Conservation (phyloP, 2,797 vertebrate species). For the Centropyge bicolor region DNA sequence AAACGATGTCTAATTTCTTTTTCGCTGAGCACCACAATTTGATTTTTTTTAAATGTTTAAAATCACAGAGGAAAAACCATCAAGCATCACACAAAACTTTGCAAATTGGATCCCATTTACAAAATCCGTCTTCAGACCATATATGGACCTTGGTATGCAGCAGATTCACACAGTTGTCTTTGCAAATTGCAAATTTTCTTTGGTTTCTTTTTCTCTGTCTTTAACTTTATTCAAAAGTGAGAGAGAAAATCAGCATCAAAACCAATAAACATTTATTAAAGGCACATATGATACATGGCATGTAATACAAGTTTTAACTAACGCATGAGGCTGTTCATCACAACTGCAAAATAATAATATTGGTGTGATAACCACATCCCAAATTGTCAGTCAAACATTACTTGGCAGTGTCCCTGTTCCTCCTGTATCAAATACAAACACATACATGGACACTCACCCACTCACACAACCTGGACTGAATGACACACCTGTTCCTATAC, state of each 20-base stretch:
- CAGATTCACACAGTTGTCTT: too few species aligned
- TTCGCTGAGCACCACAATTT: not conserved
- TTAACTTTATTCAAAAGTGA: not conserved
- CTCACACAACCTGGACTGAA: not conserved
- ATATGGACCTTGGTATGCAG: not conserved
- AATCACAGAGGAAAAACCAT: not conserved
- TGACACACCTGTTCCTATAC: not conserved
- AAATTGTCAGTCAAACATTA: conserved; percentile 1
- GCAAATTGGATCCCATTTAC: not conserved
- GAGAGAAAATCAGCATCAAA: not conserved
- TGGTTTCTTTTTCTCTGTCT: not conserved
- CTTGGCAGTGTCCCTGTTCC: not conserved
- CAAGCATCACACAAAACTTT: not conserved
- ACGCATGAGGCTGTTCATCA: not conserved
- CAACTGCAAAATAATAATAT: not conserved
- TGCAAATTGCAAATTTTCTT: too few species aligned
- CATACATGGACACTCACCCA: not conserved
- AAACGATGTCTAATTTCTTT: not conserved
- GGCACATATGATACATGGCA: not conserved
- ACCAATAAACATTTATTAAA: not conserved
- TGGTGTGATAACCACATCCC: not conserved
- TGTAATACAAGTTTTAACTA: not conserved
- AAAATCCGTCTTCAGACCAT: not conserved
- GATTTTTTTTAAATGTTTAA: not conserved
- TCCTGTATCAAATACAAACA: not conserved